Conservation (phyloP, 2,888 invertebrate species). For the Congeria kusceri region DNA sequence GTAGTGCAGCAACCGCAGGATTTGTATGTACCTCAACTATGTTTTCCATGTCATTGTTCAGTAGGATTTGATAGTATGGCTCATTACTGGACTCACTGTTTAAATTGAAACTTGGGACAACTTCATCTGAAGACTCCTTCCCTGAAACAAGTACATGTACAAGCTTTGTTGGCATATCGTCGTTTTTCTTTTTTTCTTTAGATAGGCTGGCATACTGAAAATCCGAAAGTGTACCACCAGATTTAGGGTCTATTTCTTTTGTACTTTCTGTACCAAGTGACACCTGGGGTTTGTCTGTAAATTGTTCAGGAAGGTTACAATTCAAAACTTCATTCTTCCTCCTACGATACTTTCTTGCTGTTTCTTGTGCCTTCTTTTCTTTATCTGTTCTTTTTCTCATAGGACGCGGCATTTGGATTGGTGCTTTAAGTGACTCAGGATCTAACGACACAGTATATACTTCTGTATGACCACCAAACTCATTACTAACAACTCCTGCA, state of each 20-base stretch:
- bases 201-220: conserved; percentile 41
- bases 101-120: too few relatives aligned
- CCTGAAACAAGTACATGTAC: too few relatives aligned
- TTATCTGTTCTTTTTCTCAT: conserved; percentile 41
- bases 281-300: neutral
- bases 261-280: neutral
- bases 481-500: conserved; percentile 52
- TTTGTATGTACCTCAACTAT: too few relatives aligned
- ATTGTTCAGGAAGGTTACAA: neutral
- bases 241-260: too few relatives aligned
- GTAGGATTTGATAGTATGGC: too few relatives aligned
- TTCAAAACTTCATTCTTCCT: conserved; percentile 39
- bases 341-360: conserved; percentile 45
- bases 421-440: conserved; percentile 47
- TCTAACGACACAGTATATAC: conserved; percentile 58
- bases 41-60: too few relatives aligned
- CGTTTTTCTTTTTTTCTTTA: conserved; percentile 26
- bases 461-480: conserved; percentile 52
- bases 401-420: conserved; percentile 44
- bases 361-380: conserved; percentile 49
- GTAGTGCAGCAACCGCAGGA: too few relatives aligned
- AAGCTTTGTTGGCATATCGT: too few relatives aligned
- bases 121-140: too few relatives aligned
- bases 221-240: conserved; percentile 15
- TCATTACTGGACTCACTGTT: too few relatives aligned